Conservation (phyloP, 2,888 invertebrate species). For the Brassicogethes aeneus region DNA sequence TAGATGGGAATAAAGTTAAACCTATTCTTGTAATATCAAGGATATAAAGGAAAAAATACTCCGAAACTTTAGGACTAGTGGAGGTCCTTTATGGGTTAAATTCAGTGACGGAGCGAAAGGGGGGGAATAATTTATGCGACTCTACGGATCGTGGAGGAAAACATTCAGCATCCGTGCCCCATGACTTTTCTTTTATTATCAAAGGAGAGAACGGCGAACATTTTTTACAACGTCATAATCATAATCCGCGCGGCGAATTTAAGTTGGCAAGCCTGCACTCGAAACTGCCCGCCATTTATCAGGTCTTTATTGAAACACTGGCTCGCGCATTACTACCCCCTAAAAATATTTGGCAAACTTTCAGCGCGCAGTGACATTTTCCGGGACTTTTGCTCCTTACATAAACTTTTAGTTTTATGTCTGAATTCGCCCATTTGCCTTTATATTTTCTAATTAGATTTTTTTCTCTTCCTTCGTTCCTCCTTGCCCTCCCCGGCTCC, state of each 20-base stretch:
- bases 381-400: slow-evolving; percentile 1
- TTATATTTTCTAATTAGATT: slow-evolving; percentile 2
- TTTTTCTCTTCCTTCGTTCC: neutral
- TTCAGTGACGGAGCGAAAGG: too few relatives aligned
- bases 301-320: slow-evolving; percentile 14
- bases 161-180: neutral
- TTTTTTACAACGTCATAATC: slow-evolving; percentile 30
- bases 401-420: slow-evolving; percentile 3
- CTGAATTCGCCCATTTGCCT: neutral
- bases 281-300: slow-evolving; percentile 16
- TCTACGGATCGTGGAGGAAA: neutral
- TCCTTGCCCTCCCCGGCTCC: neutral
- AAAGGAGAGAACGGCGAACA: slow-evolving; percentile 13
- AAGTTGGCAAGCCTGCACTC: slow-evolving; percentile 19
- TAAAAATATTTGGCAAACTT: slow-evolving; percentile 3
- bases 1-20: too few relatives aligned
- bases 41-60: too few relatives aligned
- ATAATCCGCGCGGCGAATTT: slow-evolving; percentile 31
- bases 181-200: slow-evolving; percentile 17
- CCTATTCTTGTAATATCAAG: too few relatives aligned
- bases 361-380: neutral
- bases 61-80: too few relatives aligned
- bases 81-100: too few relatives aligned
- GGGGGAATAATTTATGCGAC: neutral
- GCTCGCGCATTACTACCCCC: slow-evolving; percentile 8